phyloP scores from a whole-genome alignment of 2,888 invertebrate species.

The Lithophane ornitopus region DNA sequence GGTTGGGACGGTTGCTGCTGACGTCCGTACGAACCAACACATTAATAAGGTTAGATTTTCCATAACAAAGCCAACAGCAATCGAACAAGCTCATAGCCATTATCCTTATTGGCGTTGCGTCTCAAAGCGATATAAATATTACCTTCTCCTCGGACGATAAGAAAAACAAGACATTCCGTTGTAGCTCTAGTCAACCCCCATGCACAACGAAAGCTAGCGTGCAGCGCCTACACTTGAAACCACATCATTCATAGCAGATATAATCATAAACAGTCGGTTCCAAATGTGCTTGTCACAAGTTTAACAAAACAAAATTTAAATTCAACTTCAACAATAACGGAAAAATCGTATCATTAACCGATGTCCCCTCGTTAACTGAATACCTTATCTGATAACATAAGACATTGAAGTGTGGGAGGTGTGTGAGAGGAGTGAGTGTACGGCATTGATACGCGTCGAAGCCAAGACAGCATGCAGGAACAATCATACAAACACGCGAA shows the following conservation, averaged over 20 bases:
- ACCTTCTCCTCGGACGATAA: slow-evolving; percentile 84
- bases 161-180: slow-evolving; percentile 86
- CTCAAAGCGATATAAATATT: slow-evolving; percentile 87
- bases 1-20: slow-evolving; percentile 91
- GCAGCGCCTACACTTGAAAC: slow-evolving; percentile 88
- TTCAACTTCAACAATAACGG: slow-evolving; percentile 66
- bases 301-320: slow-evolving; percentile 73
- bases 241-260: slow-evolving; percentile 85
- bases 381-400: slow-evolving; percentile 70
- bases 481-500: slow-evolving; percentile 85
- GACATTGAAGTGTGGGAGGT: slow-evolving; percentile 76
- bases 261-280: slow-evolving; percentile 77
- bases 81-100: slow-evolving; percentile 87
- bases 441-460: slow-evolving; percentile 80
- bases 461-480: slow-evolving; percentile 90
- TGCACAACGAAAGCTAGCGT: slow-evolving; percentile 91
- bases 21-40: slow-evolving; percentile 91
- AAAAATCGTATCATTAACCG: slow-evolving; percentile 65
- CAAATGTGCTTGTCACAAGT: slow-evolving; percentile 81
- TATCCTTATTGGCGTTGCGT: slow-evolving; percentile 84
- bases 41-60: slow-evolving; percentile 91
- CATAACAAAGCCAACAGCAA: slow-evolving; percentile 89
- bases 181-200: slow-evolving; percentile 89
- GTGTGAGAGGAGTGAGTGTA: slow-evolving; percentile 83
- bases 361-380: slow-evolving; percentile 66